Evolutionary conservation across 2,797 vertebrate species (phyloP).

Genomic region (Microtus agrestis): DNA sequence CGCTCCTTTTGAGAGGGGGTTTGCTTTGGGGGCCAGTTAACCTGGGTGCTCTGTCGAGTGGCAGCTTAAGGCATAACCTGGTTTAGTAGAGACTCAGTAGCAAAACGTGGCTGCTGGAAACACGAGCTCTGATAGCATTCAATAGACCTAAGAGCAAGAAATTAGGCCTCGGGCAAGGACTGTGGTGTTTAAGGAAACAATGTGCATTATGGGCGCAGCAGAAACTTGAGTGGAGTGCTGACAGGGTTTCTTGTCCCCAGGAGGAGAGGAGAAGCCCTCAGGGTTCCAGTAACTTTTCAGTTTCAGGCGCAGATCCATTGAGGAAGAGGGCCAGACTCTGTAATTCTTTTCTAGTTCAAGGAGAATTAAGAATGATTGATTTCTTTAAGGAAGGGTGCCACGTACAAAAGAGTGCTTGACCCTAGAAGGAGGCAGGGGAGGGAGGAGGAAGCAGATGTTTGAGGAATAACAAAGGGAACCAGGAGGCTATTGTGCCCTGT

Average conservation of each 20-base stretch:
- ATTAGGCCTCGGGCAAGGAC: conserved; percentile 5
- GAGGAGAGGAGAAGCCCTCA: not conserved
- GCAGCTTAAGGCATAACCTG: not conserved
- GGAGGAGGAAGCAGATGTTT: conserved; percentile 74
- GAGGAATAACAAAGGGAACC: conserved; percentile 63
- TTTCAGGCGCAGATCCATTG: conserved; percentile 37
- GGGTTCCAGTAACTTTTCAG: conserved; percentile 43
- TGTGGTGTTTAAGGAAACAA: not conserved
- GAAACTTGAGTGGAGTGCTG: conserved; percentile 24
- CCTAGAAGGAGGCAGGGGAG: conserved; percentile 32
- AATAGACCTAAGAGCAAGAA: conserved; percentile 40
- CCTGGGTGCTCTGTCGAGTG: not conserved
- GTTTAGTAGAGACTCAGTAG: conserved; percentile 17
- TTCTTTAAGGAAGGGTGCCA: conserved; percentile 60
- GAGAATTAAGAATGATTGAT: conserved; percentile 71
- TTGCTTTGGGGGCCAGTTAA: conserved; percentile 5
- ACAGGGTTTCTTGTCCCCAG: conserved; percentile 19
- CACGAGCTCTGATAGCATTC: not conserved
- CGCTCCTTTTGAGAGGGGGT: not conserved
- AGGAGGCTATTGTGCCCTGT: conserved; percentile 56
- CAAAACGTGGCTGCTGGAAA: conserved; percentile 1
- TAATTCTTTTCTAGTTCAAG: conserved; percentile 57
- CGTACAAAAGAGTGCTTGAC: conserved; percentile 60
- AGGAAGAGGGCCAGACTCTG: conserved; percentile 34
- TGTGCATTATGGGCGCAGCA: not conserved